These are phyloP conservation scores for Crotalus tigris DNA, from an alignment of 2,113 vertebrate genomes.

Conservation along the genomic window DNA sequence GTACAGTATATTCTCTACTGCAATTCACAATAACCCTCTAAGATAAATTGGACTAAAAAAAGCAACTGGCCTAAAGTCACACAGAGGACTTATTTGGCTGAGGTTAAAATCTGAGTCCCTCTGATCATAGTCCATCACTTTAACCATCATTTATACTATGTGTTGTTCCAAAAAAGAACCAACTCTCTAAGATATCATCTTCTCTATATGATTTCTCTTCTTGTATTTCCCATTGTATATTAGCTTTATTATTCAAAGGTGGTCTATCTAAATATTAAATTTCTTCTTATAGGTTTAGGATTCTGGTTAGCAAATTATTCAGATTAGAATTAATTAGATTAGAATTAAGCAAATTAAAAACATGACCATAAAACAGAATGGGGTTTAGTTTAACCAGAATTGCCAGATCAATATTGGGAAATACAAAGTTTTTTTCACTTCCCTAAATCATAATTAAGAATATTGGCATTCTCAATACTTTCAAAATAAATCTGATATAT, in stretches of 20 bases:
- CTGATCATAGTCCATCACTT: neutral
- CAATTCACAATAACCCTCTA: neutral
- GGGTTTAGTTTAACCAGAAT: neutral
- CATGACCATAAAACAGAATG: neutral
- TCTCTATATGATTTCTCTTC: neutral
- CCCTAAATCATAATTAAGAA: neutral
- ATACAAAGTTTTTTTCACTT: neutral
- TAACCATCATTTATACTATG: neutral
- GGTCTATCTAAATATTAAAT: neutral
- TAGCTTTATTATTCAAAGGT: neutral
- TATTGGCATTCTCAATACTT: neutral
- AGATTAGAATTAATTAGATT: neutral
- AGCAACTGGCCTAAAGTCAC: neutral
- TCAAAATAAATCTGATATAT: neutral
- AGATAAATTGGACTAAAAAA: neutral
- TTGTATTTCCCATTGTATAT: neutral
- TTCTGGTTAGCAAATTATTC: neutral
- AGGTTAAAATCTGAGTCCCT: neutral
- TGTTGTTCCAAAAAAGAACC: neutral
- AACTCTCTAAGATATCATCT: neutral
- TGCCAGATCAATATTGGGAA: neutral
- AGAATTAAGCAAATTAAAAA: neutral
- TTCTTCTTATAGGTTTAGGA: neutral
- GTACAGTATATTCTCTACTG: neutral
- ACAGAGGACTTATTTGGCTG: neutral